Evolutionary conservation across 2,113 vertebrate genomes (phyloP).

Genomic region (Mormyrus lacerda): DNA sequence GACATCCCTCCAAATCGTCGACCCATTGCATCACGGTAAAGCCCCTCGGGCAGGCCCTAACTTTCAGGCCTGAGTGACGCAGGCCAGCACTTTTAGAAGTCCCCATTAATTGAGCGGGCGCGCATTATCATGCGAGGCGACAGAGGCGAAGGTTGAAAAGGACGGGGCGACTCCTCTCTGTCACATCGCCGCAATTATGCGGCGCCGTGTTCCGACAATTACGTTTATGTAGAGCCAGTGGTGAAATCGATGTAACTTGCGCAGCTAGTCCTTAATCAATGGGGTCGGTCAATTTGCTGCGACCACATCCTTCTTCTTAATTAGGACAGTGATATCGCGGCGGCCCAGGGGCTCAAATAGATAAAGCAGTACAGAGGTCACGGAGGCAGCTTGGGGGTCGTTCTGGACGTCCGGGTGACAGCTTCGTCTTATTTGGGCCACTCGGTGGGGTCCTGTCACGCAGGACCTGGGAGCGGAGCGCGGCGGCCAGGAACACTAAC

Average conservation of each 20-base stretch:
- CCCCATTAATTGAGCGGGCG: slow-evolving; percentile 64
- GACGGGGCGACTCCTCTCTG: slow-evolving; percentile 70
- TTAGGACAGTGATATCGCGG: slow-evolving; percentile 88
- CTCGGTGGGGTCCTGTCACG: slow-evolving; percentile 67
- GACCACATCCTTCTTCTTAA: slow-evolving; percentile 86
- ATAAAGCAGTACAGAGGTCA: slow-evolving; percentile 81
- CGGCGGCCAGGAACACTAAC: slow-evolving; percentile 71
- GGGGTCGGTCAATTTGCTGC: slow-evolving; percentile 80
- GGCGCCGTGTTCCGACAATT: slow-evolving; percentile 79
- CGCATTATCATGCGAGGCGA: slow-evolving; percentile 74
- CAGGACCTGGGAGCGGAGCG: slow-evolving; percentile 67
- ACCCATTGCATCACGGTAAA: neutral
- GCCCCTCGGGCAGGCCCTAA: neutral
- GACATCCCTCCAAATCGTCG: neutral
- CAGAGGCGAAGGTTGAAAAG: slow-evolving; percentile 76
- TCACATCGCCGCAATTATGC: slow-evolving; percentile 76
- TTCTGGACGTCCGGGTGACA: slow-evolving; percentile 48
- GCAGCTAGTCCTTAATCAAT: slow-evolving; percentile 85
- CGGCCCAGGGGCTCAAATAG: slow-evolving; percentile 69
- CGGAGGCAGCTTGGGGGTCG: slow-evolving; percentile 44
- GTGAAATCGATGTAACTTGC: slow-evolving; percentile 86
- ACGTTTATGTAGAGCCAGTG: slow-evolving; percentile 83
- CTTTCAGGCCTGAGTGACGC: neutral
- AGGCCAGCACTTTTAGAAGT: slow-evolving; percentile 58
- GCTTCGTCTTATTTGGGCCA: neutral